Evolutionary conservation across 1,140 invertebrate genomes (phyloP), one percentile per base, ranked within the genome.

Genomic region (Papilio xuthus): DNA sequence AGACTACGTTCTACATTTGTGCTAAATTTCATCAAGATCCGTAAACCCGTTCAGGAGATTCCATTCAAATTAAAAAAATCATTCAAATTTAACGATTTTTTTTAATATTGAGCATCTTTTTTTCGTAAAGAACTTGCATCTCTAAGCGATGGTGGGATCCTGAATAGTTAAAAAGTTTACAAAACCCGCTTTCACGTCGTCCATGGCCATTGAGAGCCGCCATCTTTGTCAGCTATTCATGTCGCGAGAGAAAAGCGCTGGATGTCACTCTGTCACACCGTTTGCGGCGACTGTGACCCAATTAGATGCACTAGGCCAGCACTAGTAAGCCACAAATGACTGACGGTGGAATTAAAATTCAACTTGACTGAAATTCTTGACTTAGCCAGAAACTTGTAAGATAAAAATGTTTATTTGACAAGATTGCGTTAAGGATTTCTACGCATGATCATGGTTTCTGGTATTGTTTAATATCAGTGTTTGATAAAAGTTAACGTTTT

Each of bases 201-300:
- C 26, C 23, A 13, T 20, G 10, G 56, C 56, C 3, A 67, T 67
- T 67, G 60, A 28, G 60, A 28, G 26, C 4, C 23, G 26, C 60
- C 60, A 28, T 67, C 60, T 67, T 67, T 67, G 60, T 67, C 26
- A 23, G 10, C 60, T 71, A 41, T 73, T 73, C 71, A 73, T 26
- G 41, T 73, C 71, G 41, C 20, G 0, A 73, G 71, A 73, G 71
- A 47, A 47, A 73, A 73, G 71, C 69, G 41, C 72, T 77, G 50
- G 70, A 76, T 72, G 56, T 78, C 78, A 83, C 81, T 81, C 23
- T 60, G 23, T 70, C 77, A 78, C 37, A 78, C 37, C 20, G 80
- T 74, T 80, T 69, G 78, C 80, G 82, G 78, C 78, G 74, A 81
- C 79, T 56, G 37, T 79, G 80, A 78, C 79, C 79, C 53, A 78